Evolutionary conservation across 2,888 invertebrate species (phyloP).

Genomic region (Halocaridina rubra): DNA sequence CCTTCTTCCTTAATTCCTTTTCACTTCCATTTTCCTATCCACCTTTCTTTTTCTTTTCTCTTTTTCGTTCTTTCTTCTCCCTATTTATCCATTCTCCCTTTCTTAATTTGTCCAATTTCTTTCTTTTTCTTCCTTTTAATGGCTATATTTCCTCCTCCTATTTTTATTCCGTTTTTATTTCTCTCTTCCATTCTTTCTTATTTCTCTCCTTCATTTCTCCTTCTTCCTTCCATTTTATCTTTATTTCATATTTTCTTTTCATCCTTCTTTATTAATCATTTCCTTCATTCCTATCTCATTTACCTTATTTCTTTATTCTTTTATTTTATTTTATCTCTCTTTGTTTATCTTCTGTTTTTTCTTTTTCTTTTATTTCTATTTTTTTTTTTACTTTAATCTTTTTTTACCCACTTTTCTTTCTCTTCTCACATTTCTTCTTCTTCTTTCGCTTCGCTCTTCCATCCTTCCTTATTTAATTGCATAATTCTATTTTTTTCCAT

Average conservation of each 20-base stretch:
- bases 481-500: background rate
- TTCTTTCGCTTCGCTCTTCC: background rate
- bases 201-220: background rate
- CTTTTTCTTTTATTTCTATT: background rate
- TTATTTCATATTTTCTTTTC: background rate
- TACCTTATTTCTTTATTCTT: background rate
- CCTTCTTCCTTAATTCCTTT: background rate
- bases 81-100: background rate
- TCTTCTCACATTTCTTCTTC: background rate
- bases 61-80: background rate
- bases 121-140: background rate
- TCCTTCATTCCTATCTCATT: too few species aligned
- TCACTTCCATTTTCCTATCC: background rate
- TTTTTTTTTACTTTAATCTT: background rate
- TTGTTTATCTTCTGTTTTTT: background rate
- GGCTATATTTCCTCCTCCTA: background rate
- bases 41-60: background rate
- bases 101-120: background rate
- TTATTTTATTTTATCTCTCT: background rate
- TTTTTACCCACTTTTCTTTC: background rate
- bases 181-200: too few species aligned
- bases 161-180: background rate
- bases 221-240: background rate
- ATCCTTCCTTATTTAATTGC: background rate
- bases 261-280: background rate